Conservation (phyloP, 2,797 vertebrate species). For the Babyrousa celebensis region DNA sequence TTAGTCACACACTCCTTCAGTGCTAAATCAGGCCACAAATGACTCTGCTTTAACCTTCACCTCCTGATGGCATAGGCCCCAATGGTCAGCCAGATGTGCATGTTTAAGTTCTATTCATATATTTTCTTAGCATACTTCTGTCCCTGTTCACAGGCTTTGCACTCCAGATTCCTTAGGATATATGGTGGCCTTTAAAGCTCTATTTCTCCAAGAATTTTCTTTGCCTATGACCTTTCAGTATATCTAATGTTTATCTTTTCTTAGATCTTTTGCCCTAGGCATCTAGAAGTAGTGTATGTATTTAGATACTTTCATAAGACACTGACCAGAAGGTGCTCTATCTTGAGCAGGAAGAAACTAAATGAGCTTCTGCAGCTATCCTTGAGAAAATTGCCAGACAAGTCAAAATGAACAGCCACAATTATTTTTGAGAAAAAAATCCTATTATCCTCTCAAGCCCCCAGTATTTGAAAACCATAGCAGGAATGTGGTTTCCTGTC, state of each 20-base stretch:
- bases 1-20: not conserved
- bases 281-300: not conserved
- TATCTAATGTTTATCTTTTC: not conserved
- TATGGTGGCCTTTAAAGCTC: not conserved
- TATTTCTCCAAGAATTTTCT: not conserved
- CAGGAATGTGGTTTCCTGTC: not conserved
- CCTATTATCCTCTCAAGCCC: not conserved
- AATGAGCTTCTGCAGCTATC: not conserved
- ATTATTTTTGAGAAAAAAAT: not conserved
- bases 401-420: not conserved
- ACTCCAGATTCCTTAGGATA: not conserved
- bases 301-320: not conserved
- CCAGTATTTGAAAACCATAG: not conserved
- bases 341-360: not conserved
- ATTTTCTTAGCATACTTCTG: not conserved
- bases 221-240: not conserved
- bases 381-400: not conserved
- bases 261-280: not conserved
- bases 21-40: not conserved
- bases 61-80: too few species aligned
- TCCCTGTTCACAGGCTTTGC: not conserved
- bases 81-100: not conserved
- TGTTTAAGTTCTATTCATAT: not conserved
- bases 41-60: not conserved
- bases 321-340: not conserved